Evolutionary conservation across 2,888 invertebrate genomes (phyloP).

Genomic region (Deilephila porcellus): DNA sequence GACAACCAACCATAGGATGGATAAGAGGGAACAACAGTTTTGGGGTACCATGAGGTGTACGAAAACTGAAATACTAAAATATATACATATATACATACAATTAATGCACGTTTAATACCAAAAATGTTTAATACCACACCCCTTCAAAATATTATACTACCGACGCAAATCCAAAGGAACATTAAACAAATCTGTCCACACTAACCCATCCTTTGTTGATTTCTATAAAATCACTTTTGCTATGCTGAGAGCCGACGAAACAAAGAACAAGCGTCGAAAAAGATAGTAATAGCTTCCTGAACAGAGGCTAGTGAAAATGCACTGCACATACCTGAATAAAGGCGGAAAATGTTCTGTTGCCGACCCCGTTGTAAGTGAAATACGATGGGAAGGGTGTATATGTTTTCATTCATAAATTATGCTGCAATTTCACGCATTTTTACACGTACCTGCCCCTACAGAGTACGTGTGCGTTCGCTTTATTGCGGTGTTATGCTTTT

Average conservation of each 20-base stretch:
- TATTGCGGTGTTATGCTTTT: not conserved
- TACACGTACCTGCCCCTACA: not conserved
- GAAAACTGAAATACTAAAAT: no score
- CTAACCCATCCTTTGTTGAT: not conserved
- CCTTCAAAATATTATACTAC: not conserved
- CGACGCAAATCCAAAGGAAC: not conserved
- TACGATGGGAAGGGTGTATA: slow-evolving; percentile 37
- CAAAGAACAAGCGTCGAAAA: slow-evolving; percentile 43
- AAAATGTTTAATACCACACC: not conserved
- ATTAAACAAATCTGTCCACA: not conserved
- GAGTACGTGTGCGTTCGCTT: not conserved
- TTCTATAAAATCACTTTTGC: slow-evolving; percentile 38
- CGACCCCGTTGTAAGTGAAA: slow-evolving; percentile 31
- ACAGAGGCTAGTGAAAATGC: slow-evolving; percentile 38
- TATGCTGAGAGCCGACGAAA: slow-evolving; percentile 40
- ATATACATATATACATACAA: no score
- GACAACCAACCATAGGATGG: no score
- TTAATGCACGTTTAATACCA: not conserved
- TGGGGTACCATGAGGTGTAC: no score
- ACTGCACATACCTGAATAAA: slow-evolving; percentile 27
- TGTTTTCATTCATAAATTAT: slow-evolving; percentile 45
- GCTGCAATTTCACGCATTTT: slow-evolving; percentile 33
- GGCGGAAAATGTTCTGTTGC: slow-evolving; percentile 9
- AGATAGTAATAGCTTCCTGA: slow-evolving; percentile 48
- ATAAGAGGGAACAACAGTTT: no score